Conservation (phyloP, 2,888 invertebrate species). For the Lomographa bimaculata region DNA sequence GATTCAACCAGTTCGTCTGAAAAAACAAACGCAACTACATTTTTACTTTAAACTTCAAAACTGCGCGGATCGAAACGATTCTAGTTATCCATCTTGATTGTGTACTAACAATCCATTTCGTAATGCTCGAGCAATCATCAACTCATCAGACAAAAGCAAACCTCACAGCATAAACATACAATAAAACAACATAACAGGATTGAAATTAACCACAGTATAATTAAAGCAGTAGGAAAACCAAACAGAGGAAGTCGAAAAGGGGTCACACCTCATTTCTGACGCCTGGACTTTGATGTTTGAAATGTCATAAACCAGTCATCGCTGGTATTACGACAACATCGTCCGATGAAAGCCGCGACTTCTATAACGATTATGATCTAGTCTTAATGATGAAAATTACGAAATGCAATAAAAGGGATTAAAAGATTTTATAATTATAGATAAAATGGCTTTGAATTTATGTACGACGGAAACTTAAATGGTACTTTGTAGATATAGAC, state of each 20-base stretch:
- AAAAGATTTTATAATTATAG: slow-evolving; percentile 5
- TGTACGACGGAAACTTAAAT: too few relatives aligned
- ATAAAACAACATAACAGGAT: slow-evolving; percentile 11
- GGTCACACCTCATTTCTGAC: slow-evolving; percentile 47
- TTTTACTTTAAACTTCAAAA: too few relatives aligned
- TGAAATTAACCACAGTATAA: slow-evolving; percentile 23
- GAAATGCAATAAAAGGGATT: slow-evolving; percentile 13
- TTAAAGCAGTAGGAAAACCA: slow-evolving; percentile 26
- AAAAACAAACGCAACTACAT: too few relatives aligned
- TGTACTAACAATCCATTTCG: too few relatives aligned
- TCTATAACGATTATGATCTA: slow-evolving; percentile 13
- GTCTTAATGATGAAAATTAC: slow-evolving; percentile 17
- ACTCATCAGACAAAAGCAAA: too few relatives aligned
- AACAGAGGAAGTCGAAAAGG: slow-evolving; percentile 42
- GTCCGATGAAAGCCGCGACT: slow-evolving; percentile 21
- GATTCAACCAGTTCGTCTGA: too few relatives aligned
- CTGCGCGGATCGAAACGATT: too few relatives aligned
- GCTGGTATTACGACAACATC: slow-evolving; percentile 33
- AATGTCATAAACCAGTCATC: slow-evolving; percentile 54
- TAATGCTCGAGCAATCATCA: too few relatives aligned
- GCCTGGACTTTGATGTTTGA: slow-evolving; percentile 50
- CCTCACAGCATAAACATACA: too few relatives aligned
- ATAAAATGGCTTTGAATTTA: too few relatives aligned
- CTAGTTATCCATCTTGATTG: too few relatives aligned
- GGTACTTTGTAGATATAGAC: too few relatives aligned